Evolutionary conservation across 2,888 invertebrate genomes (phyloP).

Genomic region (Salpingus planirostris): DNA sequence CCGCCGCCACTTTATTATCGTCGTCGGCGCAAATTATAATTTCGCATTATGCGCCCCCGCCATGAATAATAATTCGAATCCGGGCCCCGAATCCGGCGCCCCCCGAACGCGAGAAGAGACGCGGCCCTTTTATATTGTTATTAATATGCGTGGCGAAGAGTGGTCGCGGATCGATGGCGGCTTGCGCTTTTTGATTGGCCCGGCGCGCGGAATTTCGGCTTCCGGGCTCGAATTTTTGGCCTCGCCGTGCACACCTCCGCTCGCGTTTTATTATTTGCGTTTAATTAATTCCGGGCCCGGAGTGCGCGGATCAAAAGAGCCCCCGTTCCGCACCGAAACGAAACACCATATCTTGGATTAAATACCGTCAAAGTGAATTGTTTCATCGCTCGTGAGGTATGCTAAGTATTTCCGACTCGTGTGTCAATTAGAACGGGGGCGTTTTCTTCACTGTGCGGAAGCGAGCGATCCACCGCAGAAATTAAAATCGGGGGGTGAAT

Average conservation of each 20-base stretch:
- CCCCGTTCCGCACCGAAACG: conserved; percentile 7
- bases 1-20: conserved; percentile 23
- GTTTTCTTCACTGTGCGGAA: conserved; percentile 1
- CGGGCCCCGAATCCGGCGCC: conserved; percentile 4
- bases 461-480: too few relatives aligned
- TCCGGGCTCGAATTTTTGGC: too few relatives aligned
- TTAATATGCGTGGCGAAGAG: too few relatives aligned
- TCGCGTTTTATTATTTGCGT: conserved; percentile 13
- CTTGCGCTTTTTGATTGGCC: too few relatives aligned
- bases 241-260: too few relatives aligned
- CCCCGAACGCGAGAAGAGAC: too few relatives aligned
- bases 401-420: conserved; percentile 18
- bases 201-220: too few relatives aligned
- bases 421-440: conserved; percentile 16
- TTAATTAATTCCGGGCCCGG: conserved; percentile 13
- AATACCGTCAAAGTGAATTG: conserved; percentile 18
- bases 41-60: conserved; percentile 24
- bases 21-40: conserved; percentile 25
- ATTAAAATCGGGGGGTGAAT: too few relatives aligned
- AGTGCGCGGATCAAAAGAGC: conserved; percentile 13
- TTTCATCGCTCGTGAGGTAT: conserved; percentile 16
- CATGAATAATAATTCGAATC: conserved; percentile 24
- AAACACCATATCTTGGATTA: conserved; percentile 17
- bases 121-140: too few relatives aligned
- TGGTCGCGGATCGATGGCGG: too few relatives aligned